These are phyloP conservation scores for Lathronympha strigana DNA, from an alignment of 2,888 invertebrate genomes.

Conservation along the genomic window DNA sequence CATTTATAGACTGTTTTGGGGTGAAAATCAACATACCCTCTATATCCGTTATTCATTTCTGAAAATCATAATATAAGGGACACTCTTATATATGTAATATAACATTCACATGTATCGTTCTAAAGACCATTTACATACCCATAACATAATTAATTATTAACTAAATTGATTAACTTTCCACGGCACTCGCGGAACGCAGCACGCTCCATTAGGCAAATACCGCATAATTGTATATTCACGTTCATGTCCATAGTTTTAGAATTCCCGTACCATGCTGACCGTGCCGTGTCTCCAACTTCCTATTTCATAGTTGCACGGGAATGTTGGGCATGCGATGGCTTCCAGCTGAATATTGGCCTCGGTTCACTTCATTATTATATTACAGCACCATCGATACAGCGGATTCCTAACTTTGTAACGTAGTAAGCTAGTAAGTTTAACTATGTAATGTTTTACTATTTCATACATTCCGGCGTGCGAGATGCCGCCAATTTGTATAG, in stretches of 20 bases:
- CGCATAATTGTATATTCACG: constrained; percentile 37
- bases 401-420: constrained; percentile 3
- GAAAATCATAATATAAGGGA: too few relatives aligned
- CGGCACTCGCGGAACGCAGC: constrained; percentile 32
- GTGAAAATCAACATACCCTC: too few relatives aligned
- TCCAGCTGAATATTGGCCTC: constrained; percentile 63
- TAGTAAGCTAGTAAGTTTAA: too few relatives aligned
- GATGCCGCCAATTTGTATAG: too few relatives aligned
- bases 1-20: too few relatives aligned
- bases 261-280: constrained; percentile 56
- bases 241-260: constrained; percentile 56
- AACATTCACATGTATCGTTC: background rate
- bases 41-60: too few relatives aligned
- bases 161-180: constrained; percentile 35
- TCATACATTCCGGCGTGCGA: too few relatives aligned
- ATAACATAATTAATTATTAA: constrained; percentile 39
- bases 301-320: constrained; percentile 68
- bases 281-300: constrained; percentile 60
- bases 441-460: too few relatives aligned
- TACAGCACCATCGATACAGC: constrained; percentile 44
- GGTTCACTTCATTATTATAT: constrained; percentile 72
- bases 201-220: constrained; percentile 23
- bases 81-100: too few relatives aligned
- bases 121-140: background rate
- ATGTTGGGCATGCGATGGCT: constrained; percentile 64